These are phyloP conservation scores for Sebastes glaucus DNA, from an alignment of 2,797 vertebrate genomes.

Conservation along the genomic window DNA sequence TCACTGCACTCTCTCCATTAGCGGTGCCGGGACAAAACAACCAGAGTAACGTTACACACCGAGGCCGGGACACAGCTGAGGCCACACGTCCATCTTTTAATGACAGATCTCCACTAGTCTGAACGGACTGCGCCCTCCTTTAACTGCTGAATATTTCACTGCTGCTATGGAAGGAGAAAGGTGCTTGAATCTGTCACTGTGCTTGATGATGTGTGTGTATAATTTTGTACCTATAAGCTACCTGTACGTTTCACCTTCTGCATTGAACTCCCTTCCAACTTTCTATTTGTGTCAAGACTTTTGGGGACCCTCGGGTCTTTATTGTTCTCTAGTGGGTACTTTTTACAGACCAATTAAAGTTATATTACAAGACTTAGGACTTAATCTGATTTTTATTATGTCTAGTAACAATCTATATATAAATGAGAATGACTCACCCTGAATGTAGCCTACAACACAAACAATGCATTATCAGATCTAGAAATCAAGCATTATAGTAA, in stretches of 20 bases:
- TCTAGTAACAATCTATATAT: not conserved
- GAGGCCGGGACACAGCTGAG: slow-evolving; percentile 21
- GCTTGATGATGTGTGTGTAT: not conserved
- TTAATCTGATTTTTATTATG: not conserved
- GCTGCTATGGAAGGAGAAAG: not conserved
- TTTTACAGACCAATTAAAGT: not conserved
- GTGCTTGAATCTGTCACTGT: not conserved
- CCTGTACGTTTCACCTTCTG: not conserved
- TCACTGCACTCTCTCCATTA: slow-evolving; percentile 64
- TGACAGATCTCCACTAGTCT: slow-evolving; percentile 28
- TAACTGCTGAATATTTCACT: slow-evolving; percentile 2
- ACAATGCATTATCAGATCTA: not conserved
- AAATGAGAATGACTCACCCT: not conserved
- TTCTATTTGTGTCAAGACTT: not conserved
- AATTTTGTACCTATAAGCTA: not conserved
- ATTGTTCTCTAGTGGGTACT: not conserved
- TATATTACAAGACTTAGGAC: not conserved
- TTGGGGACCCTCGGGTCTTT: not conserved
- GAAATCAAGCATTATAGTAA: not conserved
- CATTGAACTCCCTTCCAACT: not conserved
- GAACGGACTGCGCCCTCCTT: not conserved
- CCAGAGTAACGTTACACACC: slow-evolving; percentile 64
- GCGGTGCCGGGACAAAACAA: slow-evolving; percentile 59
- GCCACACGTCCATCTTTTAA: slow-evolving; percentile 53
- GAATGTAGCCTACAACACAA: not conserved